Evolutionary conservation across 2,888 invertebrate genomes (phyloP), one percentile per base, ranked within the genome.

Genomic region (Xylota sylvarum): DNA sequence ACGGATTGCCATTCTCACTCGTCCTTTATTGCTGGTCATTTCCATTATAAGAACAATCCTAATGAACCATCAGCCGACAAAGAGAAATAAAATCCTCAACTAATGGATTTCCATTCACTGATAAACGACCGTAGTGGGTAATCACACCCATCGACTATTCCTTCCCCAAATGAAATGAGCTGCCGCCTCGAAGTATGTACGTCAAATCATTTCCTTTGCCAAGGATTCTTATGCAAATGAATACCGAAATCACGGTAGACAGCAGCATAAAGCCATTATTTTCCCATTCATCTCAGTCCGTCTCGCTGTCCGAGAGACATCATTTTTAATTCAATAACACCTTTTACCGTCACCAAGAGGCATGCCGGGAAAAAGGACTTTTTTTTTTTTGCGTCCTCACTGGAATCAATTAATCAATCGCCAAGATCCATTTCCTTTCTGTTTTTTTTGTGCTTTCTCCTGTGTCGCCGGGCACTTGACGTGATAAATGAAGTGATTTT

Each of bases 91-190:
- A 84, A 76, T 74, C 69, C 69, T 17, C 23, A 35, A 65, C 84
- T 84, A 84, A 84, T 84, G 84, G 80, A 80, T 65, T 84, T 79
- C 84, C 50, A 80, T 84, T 84, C 74, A 52, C 62, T 80, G 64
- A 64, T 58, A 74, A 80, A 80, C 58, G 84, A 74, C 69, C 10
- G 37, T 23, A 67, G 32, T 70, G 40, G 40, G 70, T 43, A 67
- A 52, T 79, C 67, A 56, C 62, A 30, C 14, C 27, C 37, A 12
- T 30, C 43, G 14, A 27, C 46, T 14, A 70, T 37, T 76, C 27
- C 7, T 10, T 40, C 10, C 56, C n/a, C 7, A 37, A 64, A 37
- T 37, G 30, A 46, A 17, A 14, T 14, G 43, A 2, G 9, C 10
- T 35, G 35, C 19, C 9, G 5, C 32, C 7, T 7, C 37, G 14